These are phyloP conservation scores for Paralvinella palmiformis DNA, from an alignment of 1,140 invertebrate genomes.

Conservation along the genomic window DNA sequence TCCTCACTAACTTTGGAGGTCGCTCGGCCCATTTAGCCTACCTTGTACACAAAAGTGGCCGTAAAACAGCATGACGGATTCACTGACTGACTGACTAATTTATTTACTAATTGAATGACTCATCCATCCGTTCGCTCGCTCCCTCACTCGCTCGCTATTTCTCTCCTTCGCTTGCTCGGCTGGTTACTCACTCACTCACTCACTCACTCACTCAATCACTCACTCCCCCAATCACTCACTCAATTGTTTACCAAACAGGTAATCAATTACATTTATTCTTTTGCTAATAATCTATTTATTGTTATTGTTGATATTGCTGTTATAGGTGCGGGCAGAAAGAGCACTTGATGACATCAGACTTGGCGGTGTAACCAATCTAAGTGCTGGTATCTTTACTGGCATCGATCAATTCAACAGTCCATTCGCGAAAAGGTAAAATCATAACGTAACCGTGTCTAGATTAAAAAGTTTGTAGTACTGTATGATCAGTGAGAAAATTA, in stretches of 20 bases:
- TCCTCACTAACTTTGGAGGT: no score
- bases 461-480: not conserved
- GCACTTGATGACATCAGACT: slow-evolving; percentile 7
- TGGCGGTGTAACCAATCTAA: slow-evolving; percentile 16
- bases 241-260: not conserved
- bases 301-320: not conserved
- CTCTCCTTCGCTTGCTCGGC: not conserved
- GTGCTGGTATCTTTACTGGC: slow-evolving; percentile 12
- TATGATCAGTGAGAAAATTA: no score
- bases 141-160: not conserved
- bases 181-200: not conserved
- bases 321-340: slow-evolving; percentile 3
- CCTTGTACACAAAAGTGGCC: no score
- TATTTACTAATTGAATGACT: not conserved
- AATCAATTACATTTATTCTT: not conserved
- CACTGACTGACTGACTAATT: no score
- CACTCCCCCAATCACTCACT: not conserved
- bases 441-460: not conserved
- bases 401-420: slow-evolving; percentile 17
- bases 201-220: not conserved
- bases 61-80: no score
- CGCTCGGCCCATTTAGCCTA: no score
- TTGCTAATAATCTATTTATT: not conserved
- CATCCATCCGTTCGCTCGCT: not conserved
- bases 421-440: slow-evolving; percentile 14